A percentile compares a stretch with the other conserved stretches of the same genome.
Evolutionary conservation across 2,888 invertebrate species (phyloP).

Genomic region (Harpagoxenus sublaevis): DNA sequence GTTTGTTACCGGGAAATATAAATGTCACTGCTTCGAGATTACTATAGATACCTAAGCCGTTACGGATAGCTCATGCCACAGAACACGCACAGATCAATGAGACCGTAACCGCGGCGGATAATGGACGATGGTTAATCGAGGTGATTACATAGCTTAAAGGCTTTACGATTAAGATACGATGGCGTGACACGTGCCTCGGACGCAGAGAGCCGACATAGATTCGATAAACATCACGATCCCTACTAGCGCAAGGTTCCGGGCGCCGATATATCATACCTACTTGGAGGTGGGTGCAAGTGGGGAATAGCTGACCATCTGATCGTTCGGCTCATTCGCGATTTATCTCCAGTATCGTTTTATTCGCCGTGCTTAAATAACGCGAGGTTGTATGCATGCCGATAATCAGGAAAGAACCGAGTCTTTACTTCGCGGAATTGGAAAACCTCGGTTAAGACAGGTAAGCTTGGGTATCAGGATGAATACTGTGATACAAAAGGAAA

Average conservation of each 20-base stretch:
- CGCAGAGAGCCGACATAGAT: conserved; percentile 41
- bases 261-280: conserved; percentile 41
- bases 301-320: conserved; percentile 63
- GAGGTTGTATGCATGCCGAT: background rate
- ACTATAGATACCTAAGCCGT: background rate
- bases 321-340: conserved; percentile 61
- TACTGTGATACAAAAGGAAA: background rate
- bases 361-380: conserved; percentile 57
- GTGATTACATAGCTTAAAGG: conserved; percentile 28
- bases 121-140: conserved; percentile 32
- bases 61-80: background rate
- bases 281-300: conserved; percentile 61
- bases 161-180: conserved; percentile 31
- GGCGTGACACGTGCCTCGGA: conserved; percentile 30
- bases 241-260: conserved; percentile 48
- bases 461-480: background rate
- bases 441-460: background rate
- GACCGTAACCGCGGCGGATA: conserved; percentile 23
- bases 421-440: conserved; percentile 23
- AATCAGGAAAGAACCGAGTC: conserved; percentile 9
- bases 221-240: conserved; percentile 67
- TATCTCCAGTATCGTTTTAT: conserved; percentile 67
- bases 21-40: conserved; percentile 19
- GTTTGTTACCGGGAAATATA: conserved; percentile 15
- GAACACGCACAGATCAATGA: conserved; percentile 27